Percentiles rank a stretch among this genome's conserved stretches.
phyloP scores from a whole-genome alignment of 2,888 invertebrate species.

The Nesidiocoris tenuis region DNA sequence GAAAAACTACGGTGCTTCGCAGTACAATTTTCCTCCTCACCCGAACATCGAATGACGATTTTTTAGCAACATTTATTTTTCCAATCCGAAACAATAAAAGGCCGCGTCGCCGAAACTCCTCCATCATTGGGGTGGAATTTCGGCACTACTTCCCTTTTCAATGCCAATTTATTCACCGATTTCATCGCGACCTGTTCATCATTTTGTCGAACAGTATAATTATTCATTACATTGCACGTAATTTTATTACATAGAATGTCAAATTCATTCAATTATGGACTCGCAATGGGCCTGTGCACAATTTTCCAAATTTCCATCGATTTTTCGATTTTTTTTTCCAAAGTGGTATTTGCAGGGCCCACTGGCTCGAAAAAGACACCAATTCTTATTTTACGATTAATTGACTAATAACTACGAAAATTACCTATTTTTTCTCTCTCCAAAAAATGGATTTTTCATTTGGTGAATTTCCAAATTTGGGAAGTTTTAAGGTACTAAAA shows the following conservation, averaged over 20 bases:
- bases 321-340: not conserved
- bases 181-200: no score
- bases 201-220: no score
- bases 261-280: not conserved
- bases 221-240: no score
- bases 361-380: not conserved
- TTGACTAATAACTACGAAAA: not conserved
- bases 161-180: no score
- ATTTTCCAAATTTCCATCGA: not conserved
- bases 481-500: not conserved
- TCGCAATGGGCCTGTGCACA: not conserved
- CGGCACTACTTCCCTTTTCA: no score
- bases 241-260: not conserved
- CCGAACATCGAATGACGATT: not conserved
- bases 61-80: no score
- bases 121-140: no score
- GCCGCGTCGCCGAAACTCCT: no score
- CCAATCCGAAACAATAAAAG: no score
- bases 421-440: not conserved
- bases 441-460: not conserved
- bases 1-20: not conserved
- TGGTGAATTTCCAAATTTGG: not conserved
- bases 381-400: not conserved
- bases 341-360: not conserved
- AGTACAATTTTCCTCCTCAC: not conserved